phyloP scores from a whole-genome alignment of 2,888 invertebrate species.

The Carterocephalus palaemon region DNA sequence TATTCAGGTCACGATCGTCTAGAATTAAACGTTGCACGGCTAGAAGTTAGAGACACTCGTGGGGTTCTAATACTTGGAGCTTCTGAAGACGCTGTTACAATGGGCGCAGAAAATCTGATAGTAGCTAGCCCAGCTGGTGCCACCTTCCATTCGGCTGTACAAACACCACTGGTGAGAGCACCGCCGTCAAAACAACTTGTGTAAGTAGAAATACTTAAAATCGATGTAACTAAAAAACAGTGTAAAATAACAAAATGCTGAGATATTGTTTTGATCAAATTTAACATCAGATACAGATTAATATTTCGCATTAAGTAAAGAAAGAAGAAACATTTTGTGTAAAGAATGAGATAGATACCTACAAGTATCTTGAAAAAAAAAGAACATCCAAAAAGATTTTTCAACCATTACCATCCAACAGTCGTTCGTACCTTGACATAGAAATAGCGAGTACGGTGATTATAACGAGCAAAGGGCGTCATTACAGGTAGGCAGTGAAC shows the following conservation, averaged over 20 bases:
- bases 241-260: too few relatives aligned
- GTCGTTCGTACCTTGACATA: not conserved
- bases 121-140: constrained; percentile 92
- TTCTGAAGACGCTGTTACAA: constrained; percentile 86
- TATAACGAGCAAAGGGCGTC: constrained; percentile 22
- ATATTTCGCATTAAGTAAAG: too few relatives aligned
- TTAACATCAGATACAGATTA: too few relatives aligned
- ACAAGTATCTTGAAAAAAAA: too few relatives aligned
- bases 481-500: constrained; percentile 18
- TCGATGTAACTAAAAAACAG: too few relatives aligned
- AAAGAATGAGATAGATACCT: too few relatives aligned
- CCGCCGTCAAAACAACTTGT: constrained; percentile 90
- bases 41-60: constrained; percentile 88
- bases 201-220: constrained; percentile 79
- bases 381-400: too few relatives aligned
- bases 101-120: constrained; percentile 88
- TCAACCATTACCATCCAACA: too few relatives aligned
- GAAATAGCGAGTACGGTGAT: constrained; percentile 12
- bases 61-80: constrained; percentile 89
- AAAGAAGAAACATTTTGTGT: too few relatives aligned
- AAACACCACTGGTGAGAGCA: constrained; percentile 90
- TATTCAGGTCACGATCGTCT: constrained; percentile 87
- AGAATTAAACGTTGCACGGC: constrained; percentile 86
- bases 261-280: constrained; percentile 24
- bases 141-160: constrained; percentile 90